Evolutionary conservation across 2,797 vertebrate genomes (phyloP), one percentile per base, ranked within the genome.

Genomic region (Falco novaeseelandiae): DNA sequence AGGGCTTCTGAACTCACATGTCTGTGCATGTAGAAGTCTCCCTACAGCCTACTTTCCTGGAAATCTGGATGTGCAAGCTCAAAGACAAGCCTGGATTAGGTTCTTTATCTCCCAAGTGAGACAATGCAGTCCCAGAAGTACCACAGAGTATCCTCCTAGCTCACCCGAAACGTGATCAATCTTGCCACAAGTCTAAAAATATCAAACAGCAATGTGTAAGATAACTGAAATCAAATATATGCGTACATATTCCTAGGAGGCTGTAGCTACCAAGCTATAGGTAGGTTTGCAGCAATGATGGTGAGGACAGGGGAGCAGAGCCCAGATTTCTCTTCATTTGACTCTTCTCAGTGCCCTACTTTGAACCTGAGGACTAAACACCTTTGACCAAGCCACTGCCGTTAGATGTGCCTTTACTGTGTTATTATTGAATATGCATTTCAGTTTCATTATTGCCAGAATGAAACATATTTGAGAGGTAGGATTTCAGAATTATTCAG

Each of bases 401-500:
- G 42, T 36, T 4, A 78, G 11, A 74, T 32, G 12, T 22, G 29
- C 46, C 62, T 93, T 85, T 78, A 67, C 10, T 74, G 57, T 38
- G 34, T 30, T 27, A 61, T 51, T 83, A 46, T 72, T 95, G 58
- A 80, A 84, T 0, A 0, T 0, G 4, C 65, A 72, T 84, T 93
- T 94, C 66, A 79, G 38, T 70, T 95, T 79, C 5, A 2, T 89
- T 94, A 80, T 25, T 61, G 42, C 63, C 83, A 70, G 67, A 93
- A 87, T 17, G 26, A 89, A 94, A 89, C 4, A 3, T 49, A 65
- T 63, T 76, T 84, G 44, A 90, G 38, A 89, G 59, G 22, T 7
- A 79, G 55, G 30, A 89, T 62, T 79, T 94, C 52, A 89, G 63
- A 87, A 93, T 79, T 94, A 91, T 83, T 90, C 63, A 87, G 44